phyloP scores from a whole-genome alignment of 2,888 invertebrate genomes.

The Hypolimnas misippus region DNA sequence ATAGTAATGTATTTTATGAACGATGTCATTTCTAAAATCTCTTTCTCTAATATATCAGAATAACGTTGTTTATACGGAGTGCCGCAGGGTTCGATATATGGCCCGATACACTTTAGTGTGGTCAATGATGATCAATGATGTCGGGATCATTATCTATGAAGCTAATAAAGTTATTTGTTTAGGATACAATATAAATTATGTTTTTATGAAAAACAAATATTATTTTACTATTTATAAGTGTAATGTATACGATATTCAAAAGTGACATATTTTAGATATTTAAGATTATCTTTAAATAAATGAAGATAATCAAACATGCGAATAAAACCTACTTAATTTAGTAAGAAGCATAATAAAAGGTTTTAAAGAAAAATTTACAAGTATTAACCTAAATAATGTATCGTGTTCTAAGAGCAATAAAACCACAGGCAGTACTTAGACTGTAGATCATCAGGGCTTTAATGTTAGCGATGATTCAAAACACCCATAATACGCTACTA shows the following conservation, averaged over 20 bases:
- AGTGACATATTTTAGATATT: too few relatives aligned
- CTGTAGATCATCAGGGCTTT: slow-evolving; percentile 21
- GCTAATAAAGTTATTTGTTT: slow-evolving; percentile 30
- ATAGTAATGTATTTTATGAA: too few relatives aligned
- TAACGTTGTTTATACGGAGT: slow-evolving; percentile 36
- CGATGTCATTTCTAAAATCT: slow-evolving; percentile 13
- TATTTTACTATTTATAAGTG: neutral
- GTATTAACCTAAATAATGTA: neutral
- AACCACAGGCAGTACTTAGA: slow-evolving; percentile 15
- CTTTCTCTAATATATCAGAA: slow-evolving; percentile 21
- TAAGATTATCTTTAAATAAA: too few relatives aligned
- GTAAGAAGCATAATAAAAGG: too few relatives aligned
- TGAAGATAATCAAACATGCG: too few relatives aligned
- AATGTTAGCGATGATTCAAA: slow-evolving; percentile 33
- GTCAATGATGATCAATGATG: slow-evolving; percentile 39
- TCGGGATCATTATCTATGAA: slow-evolving; percentile 23
- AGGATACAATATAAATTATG: neutral
- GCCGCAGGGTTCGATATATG: slow-evolving; percentile 40
- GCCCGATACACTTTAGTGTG: slow-evolving; percentile 35
- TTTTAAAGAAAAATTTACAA: neutral
- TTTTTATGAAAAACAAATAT: too few relatives aligned
- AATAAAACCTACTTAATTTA: too few relatives aligned
- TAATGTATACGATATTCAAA: too few relatives aligned
- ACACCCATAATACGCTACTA: slow-evolving; percentile 51
- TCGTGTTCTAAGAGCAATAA: slow-evolving; percentile 13